phyloP scores from a whole-genome alignment of 2,888 invertebrate genomes.

The Thymelicus lineola region DNA sequence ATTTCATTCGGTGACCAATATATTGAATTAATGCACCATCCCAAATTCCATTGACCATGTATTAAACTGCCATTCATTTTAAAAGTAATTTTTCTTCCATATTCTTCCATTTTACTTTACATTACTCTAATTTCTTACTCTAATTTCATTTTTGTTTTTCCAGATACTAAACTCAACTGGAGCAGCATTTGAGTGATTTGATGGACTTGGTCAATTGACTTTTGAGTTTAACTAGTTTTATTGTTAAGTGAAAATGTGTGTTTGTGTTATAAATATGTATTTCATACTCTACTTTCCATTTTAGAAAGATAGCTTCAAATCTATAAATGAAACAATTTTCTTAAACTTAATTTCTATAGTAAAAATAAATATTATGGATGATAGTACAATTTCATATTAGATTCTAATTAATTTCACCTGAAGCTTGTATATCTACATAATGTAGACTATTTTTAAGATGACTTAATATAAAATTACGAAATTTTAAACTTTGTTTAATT shows the following conservation, averaged over 20 bases:
- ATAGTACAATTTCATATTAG: constrained; percentile 19
- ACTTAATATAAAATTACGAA: constrained; percentile 38
- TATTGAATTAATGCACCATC: too few species aligned
- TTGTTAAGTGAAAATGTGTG: constrained; percentile 37
- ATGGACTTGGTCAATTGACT: constrained; percentile 32
- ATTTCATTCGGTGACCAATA: too few species aligned
- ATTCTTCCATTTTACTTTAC: too few species aligned
- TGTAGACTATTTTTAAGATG: constrained; percentile 39
- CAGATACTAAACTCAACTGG: constrained; percentile 40
- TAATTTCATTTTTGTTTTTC: constrained; percentile 31
- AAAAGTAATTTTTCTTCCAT: too few species aligned
- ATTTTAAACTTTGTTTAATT: constrained; percentile 33
- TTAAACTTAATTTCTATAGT: too few species aligned
- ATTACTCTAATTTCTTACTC: background rate
- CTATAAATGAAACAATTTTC: background rate
- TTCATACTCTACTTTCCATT: constrained; percentile 5
- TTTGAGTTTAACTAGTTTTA: constrained; percentile 35
- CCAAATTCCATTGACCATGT: too few species aligned
- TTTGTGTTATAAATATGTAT: constrained; percentile 38
- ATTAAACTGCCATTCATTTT: too few species aligned
- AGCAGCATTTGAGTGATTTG: constrained; percentile 28
- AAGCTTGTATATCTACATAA: constrained; percentile 33
- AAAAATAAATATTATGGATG: background rate
- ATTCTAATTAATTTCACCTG: too few species aligned
- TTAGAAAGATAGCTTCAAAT: background rate